Evolutionary conservation across 2,888 invertebrate genomes (phyloP).

Genomic region (Pocota personata): DNA sequence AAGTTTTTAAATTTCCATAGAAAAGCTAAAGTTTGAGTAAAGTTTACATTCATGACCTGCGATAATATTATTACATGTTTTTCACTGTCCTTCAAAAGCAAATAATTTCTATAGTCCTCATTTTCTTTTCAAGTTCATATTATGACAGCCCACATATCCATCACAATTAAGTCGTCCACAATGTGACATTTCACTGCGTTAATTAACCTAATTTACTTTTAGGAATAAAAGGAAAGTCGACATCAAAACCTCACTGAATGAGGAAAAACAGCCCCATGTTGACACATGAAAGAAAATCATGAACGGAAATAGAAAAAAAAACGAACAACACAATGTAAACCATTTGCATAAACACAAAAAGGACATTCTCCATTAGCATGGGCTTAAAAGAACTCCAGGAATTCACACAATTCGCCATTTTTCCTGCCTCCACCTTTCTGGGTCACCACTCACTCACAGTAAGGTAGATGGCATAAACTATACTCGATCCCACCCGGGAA

Average conservation of each 20-base stretch:
- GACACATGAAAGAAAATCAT: background rate
- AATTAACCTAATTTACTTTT: background rate
- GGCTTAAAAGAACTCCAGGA: background rate
- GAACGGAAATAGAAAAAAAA: background rate
- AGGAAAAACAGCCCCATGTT: background rate
- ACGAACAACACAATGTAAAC: constrained; percentile 12
- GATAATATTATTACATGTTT: no score
- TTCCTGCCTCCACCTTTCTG: background rate
- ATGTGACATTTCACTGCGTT: background rate
- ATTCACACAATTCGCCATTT: constrained; percentile 8
- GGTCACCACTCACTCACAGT: constrained; percentile 8
- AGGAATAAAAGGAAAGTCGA: background rate
- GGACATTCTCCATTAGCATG: constrained; percentile 38
- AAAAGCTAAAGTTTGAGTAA: no score
- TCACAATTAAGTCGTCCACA: background rate
- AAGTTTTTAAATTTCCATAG: no score
- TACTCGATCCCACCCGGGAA: background rate
- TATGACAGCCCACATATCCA: background rate
- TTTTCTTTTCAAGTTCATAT: background rate
- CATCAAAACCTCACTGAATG: background rate
- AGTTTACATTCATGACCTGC: no score
- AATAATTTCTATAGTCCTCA: no score
- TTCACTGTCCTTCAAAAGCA: no score
- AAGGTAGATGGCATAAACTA: background rate
- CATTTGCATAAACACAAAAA: constrained; percentile 31